Evolutionary conservation across 2,888 invertebrate species (phyloP), one percentile per base, ranked within the genome.

Genomic region (Tethea ocularis): DNA sequence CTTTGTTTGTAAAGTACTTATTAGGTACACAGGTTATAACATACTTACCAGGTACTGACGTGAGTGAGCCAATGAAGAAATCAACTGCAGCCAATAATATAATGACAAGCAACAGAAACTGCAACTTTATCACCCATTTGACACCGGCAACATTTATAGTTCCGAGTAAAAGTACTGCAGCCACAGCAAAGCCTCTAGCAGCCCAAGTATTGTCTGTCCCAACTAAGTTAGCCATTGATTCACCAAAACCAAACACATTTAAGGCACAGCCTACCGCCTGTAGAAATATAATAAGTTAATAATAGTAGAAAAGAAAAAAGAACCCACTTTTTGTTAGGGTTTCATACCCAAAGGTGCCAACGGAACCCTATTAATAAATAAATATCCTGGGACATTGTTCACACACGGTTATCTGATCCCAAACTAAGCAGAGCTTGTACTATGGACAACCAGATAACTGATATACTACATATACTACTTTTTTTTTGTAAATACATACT

Each of bases 71-170:
- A 61, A 99, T 97, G 89, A 97, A 95, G 87, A 99, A 98, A 89
- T 99, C 99, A 69, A 98, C 91, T 13, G 98, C 98, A 61, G 99
- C 98, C 63, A 98, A 87, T 57, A 98, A 94, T 61, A 99, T 94
- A 59, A 98, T 95, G 70, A 98, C 93, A 24, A 99, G 94, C 52
- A 99, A 94, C 36, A 97, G 91, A 90, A 99, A 98, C 84, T 99
- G 99, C 58, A 99, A 91, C 80, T 99, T 98, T 60, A 99, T 97
- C 26, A 99, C 99, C 98, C 99, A 99, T 86, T 99, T 99, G 0
- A 99, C 99, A 51, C 99, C 99, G 26, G 99, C 98, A 51, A 99
- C 94, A 91, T 99, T 99, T 71, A 99, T 98, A 64, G 96, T 95
- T 59, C 98, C 96, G 20, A 99, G 93, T 41, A 98, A 89, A 53